Base-by-base conservation (phyloP, 64 coral and sea anemone species). In the Stylophora pistillata region DNA sequence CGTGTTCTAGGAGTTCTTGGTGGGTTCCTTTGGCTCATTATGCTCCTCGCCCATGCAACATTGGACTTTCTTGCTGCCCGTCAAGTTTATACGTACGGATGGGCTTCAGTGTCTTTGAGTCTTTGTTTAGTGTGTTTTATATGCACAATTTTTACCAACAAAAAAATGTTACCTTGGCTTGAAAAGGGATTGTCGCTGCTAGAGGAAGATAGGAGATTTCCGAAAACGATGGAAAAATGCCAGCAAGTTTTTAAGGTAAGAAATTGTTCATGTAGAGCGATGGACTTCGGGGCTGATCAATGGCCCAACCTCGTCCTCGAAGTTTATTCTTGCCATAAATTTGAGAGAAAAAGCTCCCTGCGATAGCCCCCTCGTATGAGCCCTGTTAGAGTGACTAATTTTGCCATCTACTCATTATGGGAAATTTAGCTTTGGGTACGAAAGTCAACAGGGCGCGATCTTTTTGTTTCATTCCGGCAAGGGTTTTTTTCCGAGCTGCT, bases 61-160 rank as follows among this genome's bases (percentile, higher is more conserved):
- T 88, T 93, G 27, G 91, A 93, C 80, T 93, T 88, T 56, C 66
- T 82, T 25, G 91, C 87, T n/a, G 86, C 91, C 2, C 56, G 91
- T 12, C 33, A 61, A 14, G 74, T 75, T 10, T 93, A 93, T 55
- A 87, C 86, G 9, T 82, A 83, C 30, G 78, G 86, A 23, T 93
- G 91, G 91, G 91, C 86, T 10, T 93, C 91, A 0, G 69, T 93
- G 12, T 88, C 86, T 56, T 20, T 93, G 21, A 73, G 87, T 37
- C 73, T 88, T 9, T 68, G 83, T 30, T 32, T 93, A 21, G 21
- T 88, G 85, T 93, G 76, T 69, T 57, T 93, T 11, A 37, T 93
- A 18, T 88, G 78, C 13, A 89, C 71, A 20, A 83, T 88, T 88
- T 93, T 87, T 61, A 34, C 81, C 21, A 93, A 87, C 21, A 93